Percentiles rank a stretch among this genome's conserved stretches.
These are phyloP conservation scores for Pogoniulus pusillus DNA, from an alignment of 2,797 vertebrate genomes.

Conservation along the genomic window DNA sequence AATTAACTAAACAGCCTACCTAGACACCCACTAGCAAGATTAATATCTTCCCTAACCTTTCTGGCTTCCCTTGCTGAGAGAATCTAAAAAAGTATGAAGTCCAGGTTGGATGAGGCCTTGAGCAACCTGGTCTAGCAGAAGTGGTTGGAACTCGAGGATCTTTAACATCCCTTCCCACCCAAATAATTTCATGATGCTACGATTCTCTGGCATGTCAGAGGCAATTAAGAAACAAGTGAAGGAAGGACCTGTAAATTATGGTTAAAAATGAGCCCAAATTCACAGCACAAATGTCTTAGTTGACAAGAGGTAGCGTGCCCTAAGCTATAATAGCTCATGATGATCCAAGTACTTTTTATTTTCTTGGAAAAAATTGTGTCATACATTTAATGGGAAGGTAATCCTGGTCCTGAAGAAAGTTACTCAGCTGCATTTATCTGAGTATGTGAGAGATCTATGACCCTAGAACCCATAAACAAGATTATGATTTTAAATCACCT, in stretches of 20 bases:
- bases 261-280: neutral
- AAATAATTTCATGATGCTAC: too few relatives aligned
- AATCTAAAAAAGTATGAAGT: neutral
- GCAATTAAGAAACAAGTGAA: neutral
- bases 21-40: conserved; percentile 5
- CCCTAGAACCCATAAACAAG: neutral
- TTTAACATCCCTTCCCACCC: too few relatives aligned
- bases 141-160: too few relatives aligned
- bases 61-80: neutral
- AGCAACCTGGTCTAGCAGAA: too few relatives aligned
- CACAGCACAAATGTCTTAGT: neutral
- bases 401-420: neutral
- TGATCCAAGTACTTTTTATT: neutral
- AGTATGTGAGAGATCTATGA: neutral
- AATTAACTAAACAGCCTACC: neutral
- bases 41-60: neutral
- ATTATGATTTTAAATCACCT: neutral
- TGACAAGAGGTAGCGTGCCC: neutral
- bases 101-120: too few relatives aligned
- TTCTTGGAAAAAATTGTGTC: neutral
- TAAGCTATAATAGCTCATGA: neutral
- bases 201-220: neutral
- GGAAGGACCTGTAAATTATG: neutral
- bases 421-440: neutral
- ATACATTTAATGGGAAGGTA: neutral